Conservation (phyloP, 2,797 vertebrate species). For the Pempheris klunzingeri region DNA sequence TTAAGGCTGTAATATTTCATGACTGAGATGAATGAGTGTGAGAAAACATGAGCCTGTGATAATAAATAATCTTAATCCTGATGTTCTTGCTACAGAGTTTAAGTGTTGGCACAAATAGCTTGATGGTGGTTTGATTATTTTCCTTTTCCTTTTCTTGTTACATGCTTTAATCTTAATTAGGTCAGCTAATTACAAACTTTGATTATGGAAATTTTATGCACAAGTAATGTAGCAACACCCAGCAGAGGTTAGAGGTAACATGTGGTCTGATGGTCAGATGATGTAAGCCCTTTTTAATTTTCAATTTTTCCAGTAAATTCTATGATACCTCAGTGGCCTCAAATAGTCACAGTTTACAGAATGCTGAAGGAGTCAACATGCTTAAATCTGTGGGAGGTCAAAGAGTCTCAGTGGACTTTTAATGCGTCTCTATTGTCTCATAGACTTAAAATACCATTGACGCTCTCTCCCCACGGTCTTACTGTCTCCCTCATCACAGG, state of each 20-base stretch:
- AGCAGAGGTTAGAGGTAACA: background rate
- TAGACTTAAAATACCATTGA: background rate
- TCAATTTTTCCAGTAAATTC: background rate
- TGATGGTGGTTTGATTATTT: background rate
- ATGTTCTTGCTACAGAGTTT: background rate
- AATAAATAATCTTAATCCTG: background rate
- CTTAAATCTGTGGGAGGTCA: background rate
- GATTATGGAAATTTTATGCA: background rate
- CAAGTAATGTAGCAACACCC: background rate
- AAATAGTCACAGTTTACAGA: background rate
- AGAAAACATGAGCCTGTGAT: background rate
- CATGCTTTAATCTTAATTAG: background rate
- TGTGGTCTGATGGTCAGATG: background rate
- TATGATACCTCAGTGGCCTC: background rate
- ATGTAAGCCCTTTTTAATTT: background rate
- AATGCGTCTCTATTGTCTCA: background rate
- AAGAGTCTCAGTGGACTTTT: background rate
- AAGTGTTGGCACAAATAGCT: background rate
- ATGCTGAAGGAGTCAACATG: background rate
- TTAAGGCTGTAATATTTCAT: background rate
- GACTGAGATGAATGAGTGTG: background rate
- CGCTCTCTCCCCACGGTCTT: background rate
- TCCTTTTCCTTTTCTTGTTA: background rate
- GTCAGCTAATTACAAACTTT: background rate
- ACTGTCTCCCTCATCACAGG: conserved; percentile 73